Conservation (phyloP, 2,888 invertebrate genomes). For the Macropis europaea region DNA sequence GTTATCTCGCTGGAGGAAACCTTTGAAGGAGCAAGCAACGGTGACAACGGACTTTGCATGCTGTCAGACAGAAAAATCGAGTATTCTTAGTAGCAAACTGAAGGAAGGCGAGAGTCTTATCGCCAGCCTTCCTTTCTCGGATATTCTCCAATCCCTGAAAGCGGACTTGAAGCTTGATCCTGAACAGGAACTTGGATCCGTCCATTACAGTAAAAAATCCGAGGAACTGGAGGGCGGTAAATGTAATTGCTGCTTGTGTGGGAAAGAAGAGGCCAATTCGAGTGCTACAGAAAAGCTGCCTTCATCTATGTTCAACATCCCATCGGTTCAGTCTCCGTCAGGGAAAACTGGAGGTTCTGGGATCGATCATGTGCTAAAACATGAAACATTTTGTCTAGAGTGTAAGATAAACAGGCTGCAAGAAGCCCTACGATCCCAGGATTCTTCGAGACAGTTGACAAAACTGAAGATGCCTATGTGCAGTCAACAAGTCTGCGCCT, state of each 20-base stretch:
- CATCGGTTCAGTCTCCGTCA: neutral
- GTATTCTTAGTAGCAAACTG: neutral
- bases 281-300: neutral
- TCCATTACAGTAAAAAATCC: slow-evolving; percentile 26
- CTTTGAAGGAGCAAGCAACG: slow-evolving; percentile 17
- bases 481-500: slow-evolving; percentile 4
- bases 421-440: neutral
- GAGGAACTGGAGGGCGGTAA: neutral
- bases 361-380: neutral
- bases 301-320: neutral
- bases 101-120: neutral
- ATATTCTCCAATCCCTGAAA: slow-evolving; percentile 18
- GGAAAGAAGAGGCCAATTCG: neutral
- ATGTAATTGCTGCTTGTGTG: slow-evolving; percentile 56
- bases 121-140: neutral
- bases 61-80: slow-evolving; percentile 25
- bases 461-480: slow-evolving; percentile 5
- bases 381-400: slow-evolving; percentile 22
- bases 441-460: neutral
- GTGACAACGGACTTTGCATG: neutral
- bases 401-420: slow-evolving; percentile 20
- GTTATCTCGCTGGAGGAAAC: slow-evolving; percentile 2
- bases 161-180: neutral
- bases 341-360: neutral
- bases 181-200: slow-evolving; percentile 45